These are phyloP conservation scores for Cryptoleucopteryx plumbea DNA, from an alignment of 2,113 vertebrate species.

Conservation along the genomic window DNA sequence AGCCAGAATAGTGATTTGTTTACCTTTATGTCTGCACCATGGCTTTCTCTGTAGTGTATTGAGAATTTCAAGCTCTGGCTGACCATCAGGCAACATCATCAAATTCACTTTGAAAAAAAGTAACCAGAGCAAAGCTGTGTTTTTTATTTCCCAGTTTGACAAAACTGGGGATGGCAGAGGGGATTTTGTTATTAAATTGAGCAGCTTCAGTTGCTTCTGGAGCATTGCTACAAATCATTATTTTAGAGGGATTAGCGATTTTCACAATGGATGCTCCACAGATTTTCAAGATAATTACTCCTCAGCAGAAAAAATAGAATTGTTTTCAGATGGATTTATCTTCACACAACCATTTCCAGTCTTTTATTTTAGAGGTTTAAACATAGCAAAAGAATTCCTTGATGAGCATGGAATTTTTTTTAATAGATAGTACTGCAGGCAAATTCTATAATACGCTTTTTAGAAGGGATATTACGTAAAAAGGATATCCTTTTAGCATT, in stretches of 20 bases:
- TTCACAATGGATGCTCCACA: conserved; percentile 36
- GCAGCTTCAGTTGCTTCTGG: conserved; percentile 27
- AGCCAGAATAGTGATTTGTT: background rate
- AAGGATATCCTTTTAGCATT: background rate
- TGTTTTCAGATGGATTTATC: conserved; percentile 29
- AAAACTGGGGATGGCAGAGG: conserved; percentile 19
- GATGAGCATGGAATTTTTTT: background rate
- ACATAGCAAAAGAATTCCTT: background rate
- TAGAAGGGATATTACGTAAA: background rate
- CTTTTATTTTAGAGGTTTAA: conserved; percentile 30
- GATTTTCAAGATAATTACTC: conserved; percentile 59
- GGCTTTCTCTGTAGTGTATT: background rate
- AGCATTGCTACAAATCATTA: conserved; percentile 27
- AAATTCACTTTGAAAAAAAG: conserved; percentile 13
- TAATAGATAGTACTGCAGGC: background rate
- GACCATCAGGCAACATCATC: background rate
- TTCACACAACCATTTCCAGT: background rate
- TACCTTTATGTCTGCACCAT: background rate
- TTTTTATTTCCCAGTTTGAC: conserved; percentile 28
- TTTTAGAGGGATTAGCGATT: conserved; percentile 54
- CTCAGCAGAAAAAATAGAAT: background rate
- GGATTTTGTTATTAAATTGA: conserved; percentile 62
- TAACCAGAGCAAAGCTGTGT: background rate
- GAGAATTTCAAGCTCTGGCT: background rate
- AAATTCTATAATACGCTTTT: conserved; percentile 15